Evolutionary conservation across 2,113 vertebrate genomes (phyloP), one percentile per base, ranked within the genome.

Genomic region (Carassius auratus): DNA sequence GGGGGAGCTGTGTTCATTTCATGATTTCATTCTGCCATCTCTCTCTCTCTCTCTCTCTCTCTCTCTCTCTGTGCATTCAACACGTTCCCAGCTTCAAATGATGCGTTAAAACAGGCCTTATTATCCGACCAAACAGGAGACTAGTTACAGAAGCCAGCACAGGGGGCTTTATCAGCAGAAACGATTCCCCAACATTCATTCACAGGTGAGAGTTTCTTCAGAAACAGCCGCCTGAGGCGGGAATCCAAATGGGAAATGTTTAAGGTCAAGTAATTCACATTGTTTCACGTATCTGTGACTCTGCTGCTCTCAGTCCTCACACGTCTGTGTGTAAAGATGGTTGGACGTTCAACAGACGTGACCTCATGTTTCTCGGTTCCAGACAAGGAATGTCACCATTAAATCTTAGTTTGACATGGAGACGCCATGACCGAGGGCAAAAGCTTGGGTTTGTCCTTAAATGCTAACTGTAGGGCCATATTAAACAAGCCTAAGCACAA

Each of bases 1-100:
- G 88, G 79, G 45, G 84, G 86, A 59, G 80, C 87, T 84, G 74
- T 74, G 64, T 77, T 66, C 81, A 86, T 89, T 84, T 84, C 14
- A 59, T 21, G 4, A 36, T 80, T 38, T 26, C 3, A 61, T 13
- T 61, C 4, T 5, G 2, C 69, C 21, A 36, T 71, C 26, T 48
- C 61, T 48, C 64, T 23, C 74, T 76, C 19, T 76, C 9, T 23
- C 42, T 30, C 30, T 30, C 30, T 30, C 30, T 2, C 30, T 30
- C 30, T 30, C 1, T 76, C 75, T 57, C 21, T 45, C 5, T 33
- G 5, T 17, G 36, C 42, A 69, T 71, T 79, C 76, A 68, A 61
- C 76, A 73, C 6, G n/a, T 71, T 79, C 75, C 21, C 57, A 59
- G 8, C 26, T 71, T 13, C 66, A 57, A 83, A 83, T 33, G 42